Evolutionary conservation across 2,113 vertebrate genomes (phyloP), one percentile per base, ranked within the genome.

Genomic region (Cavia aperea): DNA sequence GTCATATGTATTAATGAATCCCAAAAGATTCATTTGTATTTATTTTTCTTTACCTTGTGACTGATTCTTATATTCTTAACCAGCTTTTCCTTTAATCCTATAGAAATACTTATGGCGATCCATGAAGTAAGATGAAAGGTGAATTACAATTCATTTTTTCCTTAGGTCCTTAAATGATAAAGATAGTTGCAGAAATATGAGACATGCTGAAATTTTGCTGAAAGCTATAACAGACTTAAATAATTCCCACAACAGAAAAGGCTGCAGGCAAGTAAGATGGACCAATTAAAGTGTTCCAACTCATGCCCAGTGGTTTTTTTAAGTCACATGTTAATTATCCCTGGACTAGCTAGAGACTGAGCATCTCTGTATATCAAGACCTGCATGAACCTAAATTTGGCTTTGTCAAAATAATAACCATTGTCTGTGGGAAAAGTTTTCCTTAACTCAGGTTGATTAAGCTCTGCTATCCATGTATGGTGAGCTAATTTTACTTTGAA

Each of bases 251-350:
- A 88, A 92, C 26, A 91, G 77, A 95, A 92, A 89, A 93, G 49
- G 85, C 94, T 83, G 68, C 78, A 93, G 95, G 93, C 91, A 75
- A 83, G 72, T 7, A 51, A 79, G 72, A 31, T 65, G 68, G 84
- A 89, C 90, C 92, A 96, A 96, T 95, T 89, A 96, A 85, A 94
- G 54, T 70, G n/a, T 60, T 82, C 89, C 81, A 46, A 91, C 72
- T 81, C 46, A 92, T 94, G 82, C 95, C 91, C 91, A 66, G 8
- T 39, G 56, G 56, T 56, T 66, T 78, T 78, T 73, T 81, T 63
- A 92, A 93, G 46, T 95, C 94, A 95, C 89, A 86, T 92, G 56
- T 91, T 95, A 95, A 96, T 96, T 96, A 91, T 91, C 60, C 65
- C 36, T 39, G 58, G 9, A 75, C 49, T 91, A 84, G 24, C 60